Conservation (phyloP, 2,797 vertebrate genomes). For the Emydoidea blandingii region DNA sequence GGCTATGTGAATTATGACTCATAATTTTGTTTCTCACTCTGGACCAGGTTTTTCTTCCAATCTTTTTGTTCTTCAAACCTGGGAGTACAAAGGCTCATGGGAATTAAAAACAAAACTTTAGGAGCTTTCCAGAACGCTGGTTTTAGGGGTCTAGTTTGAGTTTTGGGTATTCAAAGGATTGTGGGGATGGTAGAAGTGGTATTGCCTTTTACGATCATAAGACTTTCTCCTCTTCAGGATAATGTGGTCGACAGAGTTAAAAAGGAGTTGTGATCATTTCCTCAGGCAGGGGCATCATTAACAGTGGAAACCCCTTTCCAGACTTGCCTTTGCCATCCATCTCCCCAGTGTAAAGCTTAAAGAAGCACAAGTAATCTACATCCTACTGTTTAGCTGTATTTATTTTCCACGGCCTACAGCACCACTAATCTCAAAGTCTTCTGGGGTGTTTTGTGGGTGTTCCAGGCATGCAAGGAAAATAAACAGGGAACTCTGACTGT, state of each 20-base stretch:
- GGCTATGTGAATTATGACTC: neutral
- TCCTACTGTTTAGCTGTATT: conserved; percentile 59
- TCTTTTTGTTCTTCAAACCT: neutral
- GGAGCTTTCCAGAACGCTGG: neutral
- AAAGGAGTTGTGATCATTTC: neutral
- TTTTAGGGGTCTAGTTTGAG: neutral
- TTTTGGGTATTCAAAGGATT: neutral
- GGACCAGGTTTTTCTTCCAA: neutral
- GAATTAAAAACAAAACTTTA: neutral
- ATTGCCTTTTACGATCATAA: neutral
- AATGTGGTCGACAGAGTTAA: neutral
- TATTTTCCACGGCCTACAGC: conserved; percentile 73
- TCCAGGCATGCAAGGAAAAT: conserved; percentile 52
- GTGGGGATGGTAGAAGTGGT: rapidly evolving
- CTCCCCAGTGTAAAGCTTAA: conserved; percentile 23
- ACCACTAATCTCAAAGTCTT: conserved; percentile 49
- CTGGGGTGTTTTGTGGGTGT: conserved; percentile 11
- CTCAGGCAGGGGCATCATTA: neutral
- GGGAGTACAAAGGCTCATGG: neutral
- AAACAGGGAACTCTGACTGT: conserved; percentile 37
- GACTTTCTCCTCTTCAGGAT: neutral
- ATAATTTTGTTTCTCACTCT: neutral
- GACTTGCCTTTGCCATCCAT: neutral
- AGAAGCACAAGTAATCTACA: conserved; percentile 53
- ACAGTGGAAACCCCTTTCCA: neutral